Evolutionary conservation across 2,797 vertebrate species (phyloP).

Genomic region (Characodon lateralis): DNA sequence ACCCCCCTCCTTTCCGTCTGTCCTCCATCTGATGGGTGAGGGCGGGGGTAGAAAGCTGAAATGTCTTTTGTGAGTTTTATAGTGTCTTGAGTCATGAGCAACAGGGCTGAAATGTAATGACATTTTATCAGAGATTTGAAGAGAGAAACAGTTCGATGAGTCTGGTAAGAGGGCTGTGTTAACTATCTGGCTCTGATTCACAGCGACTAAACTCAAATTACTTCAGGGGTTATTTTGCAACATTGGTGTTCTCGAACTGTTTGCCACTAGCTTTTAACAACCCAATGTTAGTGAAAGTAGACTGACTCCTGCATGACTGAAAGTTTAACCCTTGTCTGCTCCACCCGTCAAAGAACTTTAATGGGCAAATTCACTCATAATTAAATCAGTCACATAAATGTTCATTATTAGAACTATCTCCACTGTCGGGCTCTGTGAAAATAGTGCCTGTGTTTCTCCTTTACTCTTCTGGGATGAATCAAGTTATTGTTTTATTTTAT

Average conservation of each 20-base stretch:
- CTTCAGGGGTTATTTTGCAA: not conserved
- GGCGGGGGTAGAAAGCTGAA: constrained; percentile 39
- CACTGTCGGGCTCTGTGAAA: not conserved
- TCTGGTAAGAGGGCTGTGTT: too few relatives aligned
- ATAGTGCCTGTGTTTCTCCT: not conserved
- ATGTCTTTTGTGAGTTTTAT: constrained; percentile 61
- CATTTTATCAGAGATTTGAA: constrained; percentile 19
- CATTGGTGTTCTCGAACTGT: not conserved
- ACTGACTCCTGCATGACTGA: not conserved
- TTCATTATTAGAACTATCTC: not conserved
- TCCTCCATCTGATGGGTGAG: constrained; percentile 34
- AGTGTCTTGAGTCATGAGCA: constrained; percentile 47
- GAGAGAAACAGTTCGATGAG: constrained; percentile 15
- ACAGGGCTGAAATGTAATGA: constrained; percentile 32
- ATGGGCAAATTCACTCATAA: not conserved
- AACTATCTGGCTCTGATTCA: constrained; percentile 5
- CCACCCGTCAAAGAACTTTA: not conserved
- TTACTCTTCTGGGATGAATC: not conserved
- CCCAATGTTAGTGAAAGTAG: not conserved
- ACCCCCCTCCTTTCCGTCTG: constrained; percentile 59
- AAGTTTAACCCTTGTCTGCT: not conserved
- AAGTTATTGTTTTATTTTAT: not conserved
- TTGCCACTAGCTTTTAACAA: not conserved
- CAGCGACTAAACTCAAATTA: not conserved
- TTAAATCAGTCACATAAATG: not conserved